Evolutionary conservation across 2,888 invertebrate species (phyloP).

Genomic region (Lamellibrachia columna): DNA sequence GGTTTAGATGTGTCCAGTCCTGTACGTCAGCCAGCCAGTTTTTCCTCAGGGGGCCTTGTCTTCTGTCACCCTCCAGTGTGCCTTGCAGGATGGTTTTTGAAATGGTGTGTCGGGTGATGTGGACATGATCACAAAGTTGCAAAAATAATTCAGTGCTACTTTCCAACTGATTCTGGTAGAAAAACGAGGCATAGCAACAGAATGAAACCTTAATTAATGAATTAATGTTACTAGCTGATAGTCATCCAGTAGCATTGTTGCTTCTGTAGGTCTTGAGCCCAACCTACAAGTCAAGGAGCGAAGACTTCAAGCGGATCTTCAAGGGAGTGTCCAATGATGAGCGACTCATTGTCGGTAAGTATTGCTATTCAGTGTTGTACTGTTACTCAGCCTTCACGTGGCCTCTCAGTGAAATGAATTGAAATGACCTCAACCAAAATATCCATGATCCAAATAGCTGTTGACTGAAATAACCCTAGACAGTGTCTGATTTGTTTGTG

Average conservation of each 20-base stretch:
- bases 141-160: not conserved
- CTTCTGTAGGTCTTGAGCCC: slow-evolving; percentile 70
- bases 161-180: not conserved
- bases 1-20: too few relatives aligned
- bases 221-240: not conserved
- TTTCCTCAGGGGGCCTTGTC: too few relatives aligned
- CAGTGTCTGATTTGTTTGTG: not conserved
- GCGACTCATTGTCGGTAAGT: slow-evolving; percentile 88
- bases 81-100: too few relatives aligned
- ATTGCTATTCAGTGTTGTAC: not conserved
- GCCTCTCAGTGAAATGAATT: not conserved
- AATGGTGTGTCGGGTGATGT: too few relatives aligned
- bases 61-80: too few relatives aligned
- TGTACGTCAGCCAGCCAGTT: too few relatives aligned
- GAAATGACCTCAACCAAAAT: not conserved
- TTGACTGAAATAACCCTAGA: not conserved
- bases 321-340: slow-evolving; percentile 91
- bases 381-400: not conserved
- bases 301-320: slow-evolving; percentile 91
- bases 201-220: not conserved
- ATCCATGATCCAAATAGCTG: not conserved
- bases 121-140: not conserved
- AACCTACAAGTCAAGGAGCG: slow-evolving; percentile 91
- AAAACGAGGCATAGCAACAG: not conserved
- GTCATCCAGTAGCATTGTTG: not conserved